These are phyloP conservation scores for Menura novaehollandiae DNA, from an alignment of 2,113 vertebrate species.

Conservation along the genomic window DNA sequence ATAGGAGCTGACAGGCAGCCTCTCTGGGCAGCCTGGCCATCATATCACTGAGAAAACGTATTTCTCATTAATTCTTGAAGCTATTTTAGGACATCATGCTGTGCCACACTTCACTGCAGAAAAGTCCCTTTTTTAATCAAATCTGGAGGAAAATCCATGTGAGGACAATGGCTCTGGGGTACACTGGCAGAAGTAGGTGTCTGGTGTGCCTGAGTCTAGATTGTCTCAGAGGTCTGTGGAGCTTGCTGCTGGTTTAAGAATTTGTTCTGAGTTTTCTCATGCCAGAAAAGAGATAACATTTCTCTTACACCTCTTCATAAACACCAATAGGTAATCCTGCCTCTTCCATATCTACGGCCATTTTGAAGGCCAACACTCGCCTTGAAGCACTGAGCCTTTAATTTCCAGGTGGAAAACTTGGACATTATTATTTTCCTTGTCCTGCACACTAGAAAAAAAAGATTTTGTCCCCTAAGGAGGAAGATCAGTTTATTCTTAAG, in stretches of 20 bases:
- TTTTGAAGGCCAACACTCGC: neutral
- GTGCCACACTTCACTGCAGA: neutral
- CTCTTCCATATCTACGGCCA: neutral
- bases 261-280: neutral
- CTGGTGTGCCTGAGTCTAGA: neutral
- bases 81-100: neutral
- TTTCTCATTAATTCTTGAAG: conserved; percentile 15
- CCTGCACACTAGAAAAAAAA: neutral
- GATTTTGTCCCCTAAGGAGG: neutral
- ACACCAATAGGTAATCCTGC: neutral
- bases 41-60: neutral
- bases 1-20: conserved; percentile 35
- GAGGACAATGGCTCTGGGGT: neutral
- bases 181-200: neutral
- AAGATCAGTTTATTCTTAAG: neutral
- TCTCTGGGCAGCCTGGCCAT: neutral
- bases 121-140: neutral
- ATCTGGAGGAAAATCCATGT: neutral
- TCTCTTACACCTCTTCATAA: neutral
- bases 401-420: neutral
- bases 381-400: neutral
- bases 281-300: neutral
- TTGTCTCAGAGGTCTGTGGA: neutral
- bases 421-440: neutral
- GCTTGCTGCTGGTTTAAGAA: neutral